Percentiles rank a stretch among this genome's conserved stretches.
Evolutionary conservation across 2,797 vertebrate genomes (phyloP).

Genomic region (Momotus momota): DNA sequence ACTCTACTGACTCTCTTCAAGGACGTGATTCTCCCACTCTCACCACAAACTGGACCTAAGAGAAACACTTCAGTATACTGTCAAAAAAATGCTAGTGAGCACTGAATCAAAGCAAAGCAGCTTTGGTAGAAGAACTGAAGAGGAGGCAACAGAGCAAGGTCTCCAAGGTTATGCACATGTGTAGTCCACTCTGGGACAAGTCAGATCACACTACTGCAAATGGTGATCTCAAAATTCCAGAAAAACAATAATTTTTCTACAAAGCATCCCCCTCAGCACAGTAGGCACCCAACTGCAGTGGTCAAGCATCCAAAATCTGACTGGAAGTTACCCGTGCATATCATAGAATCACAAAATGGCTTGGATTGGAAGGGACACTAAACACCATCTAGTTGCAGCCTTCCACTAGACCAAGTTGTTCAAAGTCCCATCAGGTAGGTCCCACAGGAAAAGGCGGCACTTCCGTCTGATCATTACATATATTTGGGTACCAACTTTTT

Average conservation of each 20-base stretch:
- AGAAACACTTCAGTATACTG: background rate
- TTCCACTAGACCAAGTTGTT: background rate
- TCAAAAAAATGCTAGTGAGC: background rate
- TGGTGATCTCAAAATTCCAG: background rate
- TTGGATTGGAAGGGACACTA: background rate
- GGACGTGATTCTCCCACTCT: rapidly evolving
- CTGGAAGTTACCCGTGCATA: background rate
- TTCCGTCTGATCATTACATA: background rate
- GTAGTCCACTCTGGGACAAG: background rate
- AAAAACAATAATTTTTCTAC: background rate
- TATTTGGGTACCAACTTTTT: background rate
- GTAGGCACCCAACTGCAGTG: background rate
- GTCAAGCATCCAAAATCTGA: background rate
- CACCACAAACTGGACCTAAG: background rate
- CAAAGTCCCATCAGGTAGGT: background rate
- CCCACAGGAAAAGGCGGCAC: background rate
- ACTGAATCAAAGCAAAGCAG: background rate
- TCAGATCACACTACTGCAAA: background rate
- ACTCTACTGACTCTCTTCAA: background rate
- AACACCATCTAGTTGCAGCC: background rate
- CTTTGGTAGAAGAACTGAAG: background rate
- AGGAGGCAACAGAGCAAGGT: background rate
- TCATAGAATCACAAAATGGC: background rate
- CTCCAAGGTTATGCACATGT: background rate
- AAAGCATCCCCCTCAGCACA: background rate